phyloP scores from a whole-genome alignment of 2,888 invertebrate genomes.

The Dynastes hyllus region DNA sequence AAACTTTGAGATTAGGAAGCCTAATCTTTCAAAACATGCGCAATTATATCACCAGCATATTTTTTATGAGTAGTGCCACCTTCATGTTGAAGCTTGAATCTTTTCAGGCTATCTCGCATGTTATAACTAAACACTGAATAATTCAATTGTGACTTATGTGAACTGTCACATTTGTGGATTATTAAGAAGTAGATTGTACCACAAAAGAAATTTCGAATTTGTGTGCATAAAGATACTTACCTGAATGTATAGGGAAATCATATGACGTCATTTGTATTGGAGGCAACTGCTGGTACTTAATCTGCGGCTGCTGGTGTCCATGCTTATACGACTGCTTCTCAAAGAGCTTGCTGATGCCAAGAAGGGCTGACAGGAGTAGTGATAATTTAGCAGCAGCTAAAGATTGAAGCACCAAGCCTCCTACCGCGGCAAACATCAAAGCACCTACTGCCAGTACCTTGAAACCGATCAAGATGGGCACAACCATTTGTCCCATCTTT shows the following conservation, averaged over 20 bases:
- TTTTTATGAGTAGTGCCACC: too few species aligned
- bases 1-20: too few species aligned
- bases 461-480: slow-evolving; percentile 81
- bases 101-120: too few species aligned
- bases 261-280: not conserved
- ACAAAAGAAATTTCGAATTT: too few species aligned
- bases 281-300: slow-evolving; percentile 21
- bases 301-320: not conserved
- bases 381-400: slow-evolving; percentile 82
- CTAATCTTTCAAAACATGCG: too few species aligned
- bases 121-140: too few species aligned
- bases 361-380: slow-evolving; percentile 76
- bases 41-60: too few species aligned
- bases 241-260: not conserved
- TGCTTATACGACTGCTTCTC: slow-evolving; percentile 12
- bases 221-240: not conserved
- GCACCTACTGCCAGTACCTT: slow-evolving; percentile 79
- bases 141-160: too few species aligned
- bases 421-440: slow-evolving; percentile 77
- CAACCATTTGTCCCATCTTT: slow-evolving; percentile 75
- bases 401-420: slow-evolving; percentile 79
- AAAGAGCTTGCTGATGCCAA: slow-evolving; percentile 48
- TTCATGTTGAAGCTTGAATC: too few species aligned
- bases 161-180: too few species aligned
- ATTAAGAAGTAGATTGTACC: too few species aligned